phyloP scores from a whole-genome alignment of 2,888 invertebrate genomes.

The Rhamnusium bicolor region DNA sequence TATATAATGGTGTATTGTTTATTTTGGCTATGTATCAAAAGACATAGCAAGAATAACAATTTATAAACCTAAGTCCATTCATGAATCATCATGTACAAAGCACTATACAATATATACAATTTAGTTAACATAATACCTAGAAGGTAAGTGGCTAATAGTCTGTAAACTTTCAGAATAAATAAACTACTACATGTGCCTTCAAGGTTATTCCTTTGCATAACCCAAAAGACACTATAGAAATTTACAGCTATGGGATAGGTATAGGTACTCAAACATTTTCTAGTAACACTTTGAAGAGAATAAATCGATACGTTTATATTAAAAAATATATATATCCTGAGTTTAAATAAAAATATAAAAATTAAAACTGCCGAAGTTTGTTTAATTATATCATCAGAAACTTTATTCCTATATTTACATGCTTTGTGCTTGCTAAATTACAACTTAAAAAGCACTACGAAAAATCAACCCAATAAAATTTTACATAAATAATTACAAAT shows the following conservation, averaged over 20 bases:
- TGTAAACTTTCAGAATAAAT: constrained; percentile 12
- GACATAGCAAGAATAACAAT: constrained; percentile 65
- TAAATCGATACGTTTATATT: background rate
- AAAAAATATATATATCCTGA: constrained; percentile 20
- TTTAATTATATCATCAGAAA: constrained; percentile 49
- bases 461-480: constrained; percentile 56
- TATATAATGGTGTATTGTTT: constrained; percentile 56
- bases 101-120: constrained; percentile 74
- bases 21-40: constrained; percentile 61
- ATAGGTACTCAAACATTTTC: constrained; percentile 9
- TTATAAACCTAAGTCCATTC: constrained; percentile 67
- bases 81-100: constrained; percentile 75
- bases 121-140: constrained; percentile 44
- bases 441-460: constrained; percentile 61
- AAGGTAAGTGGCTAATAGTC: constrained; percentile 12
- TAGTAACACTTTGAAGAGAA: constrained; percentile 6
- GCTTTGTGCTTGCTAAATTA: constrained; percentile 63
- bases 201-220: background rate
- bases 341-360: constrained; percentile 10
- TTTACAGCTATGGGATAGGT: constrained; percentile 1
- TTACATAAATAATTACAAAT: constrained; percentile 59
- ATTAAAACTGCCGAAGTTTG: constrained; percentile 18
- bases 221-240: background rate
- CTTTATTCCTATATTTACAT: constrained; percentile 64
- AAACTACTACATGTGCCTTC: background rate